Evolutionary conservation across 2,113 vertebrate genomes (phyloP), one percentile per base, ranked within the genome.

Genomic region (Kryptolebias marmoratus): DNA sequence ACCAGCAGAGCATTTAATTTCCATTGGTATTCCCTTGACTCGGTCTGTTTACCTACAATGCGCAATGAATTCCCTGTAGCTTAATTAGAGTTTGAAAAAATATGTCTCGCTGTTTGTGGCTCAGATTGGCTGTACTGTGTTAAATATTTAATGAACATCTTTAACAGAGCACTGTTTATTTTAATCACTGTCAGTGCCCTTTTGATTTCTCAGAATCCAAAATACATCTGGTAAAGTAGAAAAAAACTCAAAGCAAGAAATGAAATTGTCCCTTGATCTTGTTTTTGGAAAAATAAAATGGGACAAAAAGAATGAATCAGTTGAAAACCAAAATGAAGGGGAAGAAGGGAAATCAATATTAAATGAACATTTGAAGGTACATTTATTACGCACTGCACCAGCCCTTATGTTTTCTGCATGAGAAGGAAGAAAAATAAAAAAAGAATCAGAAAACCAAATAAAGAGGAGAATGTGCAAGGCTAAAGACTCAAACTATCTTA

Each of bases 31-130:
- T 91, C 93, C 93, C 91, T 84, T 47, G 88, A 86, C 88, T 79
- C 79, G 54, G 31, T 88, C 84, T 94, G 93, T 94, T 95, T 94
- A 94, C 92, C 91, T 94, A 91, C 92, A 92, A 91, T 88, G 92
- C 89, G 89, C 88, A 81, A 82, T 81, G 68, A 94, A 94, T 91
- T 94, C 94, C 93, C 93, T 76, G 89, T 89, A 85, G 93, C 85
- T 93, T 94, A 94, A 95, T 95, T 95, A 95, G 89, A 89, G 88
- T 79, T 65, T 5, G 73, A 64, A 86, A 87, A 89, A 90, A 87
- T 89, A 77, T 66, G 81, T 82, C 86, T 92, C 58, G 57, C 86
- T 90, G 90, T 91, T 89, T 88, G 83, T 84, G 83, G 85, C 83
- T 83, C 13, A 60, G 85, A 91, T 88, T 84, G 86, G 81, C 88